Conservation (phyloP, 2,888 invertebrate genomes). For the Nineta flava region DNA sequence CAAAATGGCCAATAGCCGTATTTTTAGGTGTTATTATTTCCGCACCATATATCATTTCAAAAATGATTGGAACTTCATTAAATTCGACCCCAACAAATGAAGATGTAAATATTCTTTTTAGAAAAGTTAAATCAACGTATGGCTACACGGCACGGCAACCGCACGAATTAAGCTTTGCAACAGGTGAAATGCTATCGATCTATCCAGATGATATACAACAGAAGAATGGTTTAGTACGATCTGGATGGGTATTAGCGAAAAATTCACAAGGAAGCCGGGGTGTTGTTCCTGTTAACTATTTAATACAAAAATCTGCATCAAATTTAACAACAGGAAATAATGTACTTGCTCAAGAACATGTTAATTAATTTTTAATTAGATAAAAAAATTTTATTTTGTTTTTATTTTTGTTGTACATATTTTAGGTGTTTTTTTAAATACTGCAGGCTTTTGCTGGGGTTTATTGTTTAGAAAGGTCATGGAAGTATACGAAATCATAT, state of each 20-base stretch:
- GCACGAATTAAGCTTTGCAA: slow-evolving; percentile 61
- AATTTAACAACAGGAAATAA: too few species aligned
- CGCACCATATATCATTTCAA: slow-evolving; percentile 83
- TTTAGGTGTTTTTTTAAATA: too few species aligned
- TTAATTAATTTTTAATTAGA: too few species aligned
- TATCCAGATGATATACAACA: slow-evolving; percentile 75
- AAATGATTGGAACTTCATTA: slow-evolving; percentile 34
- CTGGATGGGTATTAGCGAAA: slow-evolving; percentile 50
- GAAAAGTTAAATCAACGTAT: slow-evolving; percentile 25
- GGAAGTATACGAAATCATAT: too few species aligned
- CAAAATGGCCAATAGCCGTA: slow-evolving; percentile 77
- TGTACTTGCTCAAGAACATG: too few species aligned
- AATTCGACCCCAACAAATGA: too few species aligned
- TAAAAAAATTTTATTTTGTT: too few species aligned
- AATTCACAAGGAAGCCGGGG: slow-evolving; percentile 38
- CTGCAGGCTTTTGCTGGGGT: too few species aligned
- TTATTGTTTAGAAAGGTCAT: too few species aligned
- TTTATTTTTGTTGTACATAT: too few species aligned
- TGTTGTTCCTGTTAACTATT: slow-evolving; percentile 46
- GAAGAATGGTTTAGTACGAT: slow-evolving; percentile 39
- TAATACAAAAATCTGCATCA: background rate
- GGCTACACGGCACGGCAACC: slow-evolving; percentile 56
- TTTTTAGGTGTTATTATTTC: slow-evolving; percentile 81
- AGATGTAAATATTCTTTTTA: background rate
- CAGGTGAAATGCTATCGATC: slow-evolving; percentile 60